Base-by-base conservation (phyloP, 2,797 vertebrate species). In the Pantherophis alleghaniensis region DNA sequence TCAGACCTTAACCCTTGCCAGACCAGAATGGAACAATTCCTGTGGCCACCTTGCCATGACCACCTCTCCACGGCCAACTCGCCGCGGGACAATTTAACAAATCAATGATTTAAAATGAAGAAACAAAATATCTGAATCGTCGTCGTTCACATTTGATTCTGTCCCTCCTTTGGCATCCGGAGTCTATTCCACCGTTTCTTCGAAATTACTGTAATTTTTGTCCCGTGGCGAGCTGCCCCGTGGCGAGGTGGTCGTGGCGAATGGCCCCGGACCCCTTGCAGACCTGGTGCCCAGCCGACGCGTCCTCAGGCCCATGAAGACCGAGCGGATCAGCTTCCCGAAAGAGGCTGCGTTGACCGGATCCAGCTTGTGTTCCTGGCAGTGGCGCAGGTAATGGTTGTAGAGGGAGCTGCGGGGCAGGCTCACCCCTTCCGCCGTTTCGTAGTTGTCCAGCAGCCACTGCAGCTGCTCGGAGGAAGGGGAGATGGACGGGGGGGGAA, bases 401-500 rank as follows among this genome's bases (percentile, higher is more conserved):
- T 99, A 99, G 9, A 99, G 98, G 2, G 99, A 99, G 96, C 99
- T 99, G 13, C 99, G 96, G 60, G 99, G 98, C 47, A 99, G 98
- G 96, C 99, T 99, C 87, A 99, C 99, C 0, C 99, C 99, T 92
- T 99, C 99, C 0, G 99, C 99, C 0, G 99, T 99, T 97, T 99
- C 99, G 0, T 99, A 99, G 96, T 99, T 99, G 95, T 99, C 99
- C 97, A 99, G 95, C 96, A 99, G 98, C 99, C 99, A 99, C 98
- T 99, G 99, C 94, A 99, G 98, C 99, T 99, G 96, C 74, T 96
- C 0, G 69, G 94, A 91, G 95, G 96, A 86, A 95, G 93, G 90
- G 63, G 87, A 7, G 86, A 93, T 6, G 12, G 37, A 37, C 1
- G 2, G 91, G 0, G 13, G 1, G 32, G 37, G 94, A 7, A 92